Base-by-base conservation (phyloP, 2,113 vertebrate species). In the Sisor rabdophorus region DNA sequence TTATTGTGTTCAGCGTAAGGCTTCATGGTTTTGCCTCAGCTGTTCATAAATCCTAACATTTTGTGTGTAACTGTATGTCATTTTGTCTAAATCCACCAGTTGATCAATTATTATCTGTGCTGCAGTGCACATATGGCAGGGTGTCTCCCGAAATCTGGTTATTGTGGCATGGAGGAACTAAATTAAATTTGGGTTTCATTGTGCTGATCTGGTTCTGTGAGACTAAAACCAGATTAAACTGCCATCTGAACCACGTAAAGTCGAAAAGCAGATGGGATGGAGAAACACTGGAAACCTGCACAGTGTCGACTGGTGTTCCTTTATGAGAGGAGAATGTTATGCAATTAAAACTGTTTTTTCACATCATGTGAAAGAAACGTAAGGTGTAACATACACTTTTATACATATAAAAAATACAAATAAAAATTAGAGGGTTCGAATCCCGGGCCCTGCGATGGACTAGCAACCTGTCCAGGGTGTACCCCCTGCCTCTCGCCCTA, bases 31-130 rank as follows among this genome's bases (percentile, higher is more conserved):
- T 52, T 16, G 1, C 12, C 10, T 48, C 4, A 26, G 44, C 47
- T 28, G 47, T 28, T 52, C 44, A 50, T 68, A 68, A 26, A 68
- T 28, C 65, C 65, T 52, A 68, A 20, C 22, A 50, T 69, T 69
- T 12, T 24, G 9, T 26, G 28, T 28, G 16, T 28, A 52, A 52
- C 17, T 52, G 65, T 44, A 52, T 24, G 28, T 69, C 28, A 69
- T 52, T 52, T 2, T 20, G 47, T 69, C 65, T 52, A 52, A 69
- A 69, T 67, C 64, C 64, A 48, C 64, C 10, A 8, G 47, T 28
- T 52, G 47, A 69, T 69, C 17, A 20, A 20, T 12, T 52, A 11
- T 28, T 52, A 52, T 69, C 65, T 30, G 47, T 30, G 24, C 65
- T 69, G 11, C 16, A 52, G 47, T 20, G 65, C 24, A 52, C 65